Conservation (phyloP, 1,140 invertebrate genomes). For the Zaprionus gabonicus region DNA sequence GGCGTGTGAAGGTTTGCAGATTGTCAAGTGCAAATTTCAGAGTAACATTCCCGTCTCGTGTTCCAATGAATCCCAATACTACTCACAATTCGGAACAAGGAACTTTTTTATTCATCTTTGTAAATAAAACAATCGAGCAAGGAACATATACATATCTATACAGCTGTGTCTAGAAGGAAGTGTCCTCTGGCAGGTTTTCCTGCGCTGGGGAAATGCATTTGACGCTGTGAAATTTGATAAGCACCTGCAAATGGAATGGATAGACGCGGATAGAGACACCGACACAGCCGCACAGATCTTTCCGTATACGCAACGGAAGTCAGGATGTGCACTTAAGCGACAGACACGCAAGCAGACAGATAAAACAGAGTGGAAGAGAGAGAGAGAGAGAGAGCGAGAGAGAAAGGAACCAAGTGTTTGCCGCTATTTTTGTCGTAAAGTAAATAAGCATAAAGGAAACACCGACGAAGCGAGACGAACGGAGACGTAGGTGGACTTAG, state of each 20-base stretch:
- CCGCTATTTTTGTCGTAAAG: constrained; percentile 29
- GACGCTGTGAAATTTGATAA: constrained; percentile 40
- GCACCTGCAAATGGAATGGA: constrained; percentile 31
- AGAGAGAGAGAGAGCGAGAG: not conserved
- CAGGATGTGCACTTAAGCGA: constrained; percentile 34
- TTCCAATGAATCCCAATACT: not conserved
- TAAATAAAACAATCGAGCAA: constrained; percentile 9
- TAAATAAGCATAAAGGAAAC: constrained; percentile 18
- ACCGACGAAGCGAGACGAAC: constrained; percentile 3
- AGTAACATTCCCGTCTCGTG: not conserved
- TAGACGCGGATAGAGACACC: not conserved
- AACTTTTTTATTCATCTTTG: not conserved
- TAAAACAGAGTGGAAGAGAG: not conserved
- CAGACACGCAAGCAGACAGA: constrained; percentile 1
- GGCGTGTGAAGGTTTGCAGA: not conserved
- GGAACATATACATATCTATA: not conserved
- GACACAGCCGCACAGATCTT: constrained; percentile 3
- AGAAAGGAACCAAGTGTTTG: not conserved
- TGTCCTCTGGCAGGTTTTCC: constrained; percentile 14
- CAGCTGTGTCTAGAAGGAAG: constrained; percentile 21
- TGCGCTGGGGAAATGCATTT: constrained; percentile 33
- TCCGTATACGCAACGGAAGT: constrained; percentile 23
- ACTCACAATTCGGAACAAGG: not conserved
- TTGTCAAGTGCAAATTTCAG: not conserved
- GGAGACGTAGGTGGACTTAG: constrained; percentile 12